Evolutionary conservation across 2,888 invertebrate genomes (phyloP).

Genomic region (Eulithis testata): DNA sequence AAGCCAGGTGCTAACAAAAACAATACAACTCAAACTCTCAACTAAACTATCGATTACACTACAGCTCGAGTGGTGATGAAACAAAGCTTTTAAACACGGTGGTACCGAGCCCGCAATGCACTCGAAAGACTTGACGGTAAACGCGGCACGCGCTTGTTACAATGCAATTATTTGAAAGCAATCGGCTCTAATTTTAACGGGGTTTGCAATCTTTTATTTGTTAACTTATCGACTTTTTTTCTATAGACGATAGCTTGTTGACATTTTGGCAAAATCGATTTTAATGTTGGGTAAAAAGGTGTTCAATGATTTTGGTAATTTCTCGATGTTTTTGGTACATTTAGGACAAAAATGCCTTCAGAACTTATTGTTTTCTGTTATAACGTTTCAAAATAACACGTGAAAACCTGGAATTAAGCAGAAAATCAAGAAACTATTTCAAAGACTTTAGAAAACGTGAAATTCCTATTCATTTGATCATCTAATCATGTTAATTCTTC

Average conservation of each 20-base stretch:
- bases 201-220: background rate
- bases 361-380: too few species aligned
- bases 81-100: slow-evolving; percentile 33
- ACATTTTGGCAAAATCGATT: too few species aligned
- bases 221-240: background rate
- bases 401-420: background rate
- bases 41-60: slow-evolving; percentile 51
- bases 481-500: slow-evolving; percentile 34
- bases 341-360: too few species aligned
- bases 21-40: slow-evolving; percentile 27
- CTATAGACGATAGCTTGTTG: too few species aligned
- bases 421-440: background rate
- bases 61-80: slow-evolving; percentile 31
- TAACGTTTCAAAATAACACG: too few species aligned
- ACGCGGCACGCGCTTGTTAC: slow-evolving; percentile 34
- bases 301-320: too few species aligned
- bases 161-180: slow-evolving; percentile 27
- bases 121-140: slow-evolving; percentile 38
- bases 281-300: too few species aligned
- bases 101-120: slow-evolving; percentile 25
- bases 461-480: slow-evolving; percentile 5
- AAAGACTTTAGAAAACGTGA: too few species aligned
- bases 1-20: slow-evolving; percentile 30
- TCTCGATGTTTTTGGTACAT: too few species aligned
- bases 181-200: slow-evolving; percentile 1